Conservation (phyloP, 2,888 invertebrate species). For the Ischnura elegans region DNA sequence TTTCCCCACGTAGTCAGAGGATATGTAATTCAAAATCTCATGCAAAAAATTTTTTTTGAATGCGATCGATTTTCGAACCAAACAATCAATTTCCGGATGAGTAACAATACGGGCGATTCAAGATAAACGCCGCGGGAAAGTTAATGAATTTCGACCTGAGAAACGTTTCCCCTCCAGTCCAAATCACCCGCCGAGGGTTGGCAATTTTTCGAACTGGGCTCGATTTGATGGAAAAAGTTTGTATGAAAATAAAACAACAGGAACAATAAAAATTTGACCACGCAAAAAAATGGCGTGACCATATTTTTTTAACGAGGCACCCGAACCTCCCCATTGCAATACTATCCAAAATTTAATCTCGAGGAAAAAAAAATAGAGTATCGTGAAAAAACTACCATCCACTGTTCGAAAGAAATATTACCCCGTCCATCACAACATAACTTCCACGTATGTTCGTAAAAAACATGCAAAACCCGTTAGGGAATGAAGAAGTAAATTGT, state of each 20-base stretch:
- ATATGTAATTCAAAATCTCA: no score
- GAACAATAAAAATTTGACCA: neutral
- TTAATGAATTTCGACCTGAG: neutral
- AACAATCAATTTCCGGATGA: neutral
- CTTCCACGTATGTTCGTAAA: neutral
- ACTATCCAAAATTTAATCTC: slow-evolving; percentile 4
- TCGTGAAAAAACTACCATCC: neutral
- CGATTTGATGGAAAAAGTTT: neutral
- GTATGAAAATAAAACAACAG: neutral
- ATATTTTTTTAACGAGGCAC: neutral
- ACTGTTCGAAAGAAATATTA: neutral
- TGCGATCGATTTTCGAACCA: neutral
- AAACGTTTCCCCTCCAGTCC: neutral
- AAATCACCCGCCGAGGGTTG: neutral
- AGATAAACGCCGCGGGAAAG: neutral
- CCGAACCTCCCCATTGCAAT: neutral
- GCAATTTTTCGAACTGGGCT: neutral
- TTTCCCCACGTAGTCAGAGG: no score
- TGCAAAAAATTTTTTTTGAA: no score
- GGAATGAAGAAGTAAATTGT: neutral
- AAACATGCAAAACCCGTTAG: neutral
- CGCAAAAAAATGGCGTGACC: neutral
- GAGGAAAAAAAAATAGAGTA: neutral
- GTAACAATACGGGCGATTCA: neutral
- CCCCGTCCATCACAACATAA: neutral